phyloP scores from a whole-genome alignment of 2,113 vertebrate genomes.

The Silurus glanis region DNA sequence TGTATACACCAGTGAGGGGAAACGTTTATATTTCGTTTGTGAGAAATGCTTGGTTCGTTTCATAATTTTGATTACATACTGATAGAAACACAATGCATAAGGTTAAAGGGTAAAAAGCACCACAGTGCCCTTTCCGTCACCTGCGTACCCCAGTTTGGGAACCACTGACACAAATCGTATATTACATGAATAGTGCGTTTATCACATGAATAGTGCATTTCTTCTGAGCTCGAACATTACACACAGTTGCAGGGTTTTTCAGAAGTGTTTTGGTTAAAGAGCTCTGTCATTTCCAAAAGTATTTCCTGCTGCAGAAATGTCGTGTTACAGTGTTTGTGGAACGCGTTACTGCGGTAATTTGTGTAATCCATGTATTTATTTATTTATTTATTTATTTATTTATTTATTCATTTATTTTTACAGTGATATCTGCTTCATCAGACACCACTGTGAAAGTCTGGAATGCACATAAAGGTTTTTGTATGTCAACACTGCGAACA shows the following conservation, averaged over 20 bases:
- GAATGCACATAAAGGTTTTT: conserved; percentile 99
- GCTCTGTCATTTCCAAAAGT: background rate
- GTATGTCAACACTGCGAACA: conserved; percentile 97
- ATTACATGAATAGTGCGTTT: background rate
- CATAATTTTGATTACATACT: too few species aligned
- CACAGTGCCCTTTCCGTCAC: too few species aligned
- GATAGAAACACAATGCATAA: too few species aligned
- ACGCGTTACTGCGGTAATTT: background rate
- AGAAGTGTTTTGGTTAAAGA: background rate
- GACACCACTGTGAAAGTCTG: conserved; percentile 99
- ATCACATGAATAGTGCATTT: background rate
- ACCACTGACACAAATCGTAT: background rate
- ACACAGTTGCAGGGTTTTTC: background rate
- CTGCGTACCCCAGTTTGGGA: too few species aligned
- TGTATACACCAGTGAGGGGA: too few species aligned
- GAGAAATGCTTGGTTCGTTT: too few species aligned
- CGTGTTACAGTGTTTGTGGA: background rate
- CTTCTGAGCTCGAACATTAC: background rate
- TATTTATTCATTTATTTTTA: conserved; percentile 48
- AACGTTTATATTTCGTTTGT: too few species aligned
- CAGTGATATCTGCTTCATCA: conserved; percentile 98
- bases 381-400: conserved; percentile 48
- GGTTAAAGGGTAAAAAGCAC: too few species aligned
- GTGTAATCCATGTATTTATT: background rate
- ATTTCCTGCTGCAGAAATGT: background rate